Conservation (phyloP, 2,888 invertebrate species). For the Apamea crenata region DNA sequence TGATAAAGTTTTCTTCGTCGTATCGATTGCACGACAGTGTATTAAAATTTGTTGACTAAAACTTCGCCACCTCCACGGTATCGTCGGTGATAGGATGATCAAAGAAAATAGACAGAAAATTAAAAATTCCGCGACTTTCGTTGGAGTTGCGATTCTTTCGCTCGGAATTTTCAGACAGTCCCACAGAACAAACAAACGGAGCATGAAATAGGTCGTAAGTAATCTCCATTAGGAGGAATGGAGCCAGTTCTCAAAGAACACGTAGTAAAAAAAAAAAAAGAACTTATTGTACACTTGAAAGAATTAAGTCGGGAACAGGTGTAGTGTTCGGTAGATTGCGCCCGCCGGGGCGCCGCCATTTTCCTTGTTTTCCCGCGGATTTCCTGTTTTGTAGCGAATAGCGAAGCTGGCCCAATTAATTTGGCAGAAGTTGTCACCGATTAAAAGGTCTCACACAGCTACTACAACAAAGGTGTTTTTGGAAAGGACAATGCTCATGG, state of each 20-base stretch:
- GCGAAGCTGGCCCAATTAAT: slow-evolving; percentile 42
- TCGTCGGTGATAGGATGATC: not conserved
- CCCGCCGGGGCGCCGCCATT: slow-evolving; percentile 38
- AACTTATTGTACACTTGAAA: slow-evolving; percentile 33
- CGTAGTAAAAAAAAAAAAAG: slow-evolving; percentile 31
- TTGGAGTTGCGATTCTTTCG: not conserved
- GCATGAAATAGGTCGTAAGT: slow-evolving; percentile 27
- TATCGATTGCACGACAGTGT: not conserved
- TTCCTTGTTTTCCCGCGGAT: slow-evolving; percentile 39
- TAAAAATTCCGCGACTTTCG: not conserved
- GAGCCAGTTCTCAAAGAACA: slow-evolving; percentile 25
- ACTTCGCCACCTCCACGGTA: not conserved
- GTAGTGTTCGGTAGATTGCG: slow-evolving; percentile 51
- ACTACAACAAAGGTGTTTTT: not conserved
- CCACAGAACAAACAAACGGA: slow-evolving; percentile 23
- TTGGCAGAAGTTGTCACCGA: slow-evolving; percentile 15
- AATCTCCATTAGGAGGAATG: slow-evolving; percentile 37
- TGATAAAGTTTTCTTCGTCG: not conserved
- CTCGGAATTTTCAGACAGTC: slow-evolving; percentile 6
- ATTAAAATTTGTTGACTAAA: not conserved
- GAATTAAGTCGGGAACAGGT: slow-evolving; percentile 59
- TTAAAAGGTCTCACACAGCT: not conserved
- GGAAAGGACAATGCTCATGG: not conserved
- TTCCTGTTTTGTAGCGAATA: slow-evolving; percentile 24
- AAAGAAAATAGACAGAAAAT: not conserved